Conservation (phyloP, 2,888 invertebrate genomes). For the Hanleya hanleyi region DNA sequence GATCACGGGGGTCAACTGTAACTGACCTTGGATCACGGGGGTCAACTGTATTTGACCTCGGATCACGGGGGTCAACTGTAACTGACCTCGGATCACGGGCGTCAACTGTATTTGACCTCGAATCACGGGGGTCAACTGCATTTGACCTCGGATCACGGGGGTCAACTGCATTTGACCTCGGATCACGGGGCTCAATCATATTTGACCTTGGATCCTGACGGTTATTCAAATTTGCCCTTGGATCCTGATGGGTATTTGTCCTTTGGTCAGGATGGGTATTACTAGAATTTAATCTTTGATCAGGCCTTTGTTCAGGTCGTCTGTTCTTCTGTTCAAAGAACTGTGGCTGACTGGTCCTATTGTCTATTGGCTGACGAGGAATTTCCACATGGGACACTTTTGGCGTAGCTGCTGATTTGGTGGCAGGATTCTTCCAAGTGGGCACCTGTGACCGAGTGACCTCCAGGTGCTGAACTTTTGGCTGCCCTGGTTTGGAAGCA, state of each 20-base stretch:
- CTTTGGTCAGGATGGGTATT: conserved; percentile 33
- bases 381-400: conserved; percentile 53
- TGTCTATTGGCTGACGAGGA: conserved; percentile 42
- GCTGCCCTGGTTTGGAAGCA: conserved; percentile 7
- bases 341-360: conserved; percentile 55
- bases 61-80: background rate
- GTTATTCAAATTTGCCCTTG: conserved; percentile 10
- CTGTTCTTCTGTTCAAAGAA: conserved; percentile 35
- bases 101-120: background rate
- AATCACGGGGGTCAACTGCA: background rate
- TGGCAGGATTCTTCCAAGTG: conserved; percentile 23
- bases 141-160: background rate
- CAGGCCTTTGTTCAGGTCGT: background rate
- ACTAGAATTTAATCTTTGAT: conserved; percentile 20
- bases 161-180: background rate
- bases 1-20: background rate
- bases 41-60: background rate
- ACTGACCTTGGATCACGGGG: background rate
- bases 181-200: background rate
- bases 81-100: background rate
- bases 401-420: conserved; percentile 51
- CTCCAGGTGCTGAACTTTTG: background rate
- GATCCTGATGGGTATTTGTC: conserved; percentile 24
- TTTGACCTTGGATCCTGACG: background rate
- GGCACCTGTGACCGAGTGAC: background rate